Evolutionary conservation across 2,888 invertebrate genomes (phyloP), one percentile per base, ranked within the genome.

Genomic region (Athetis lepigone): DNA sequence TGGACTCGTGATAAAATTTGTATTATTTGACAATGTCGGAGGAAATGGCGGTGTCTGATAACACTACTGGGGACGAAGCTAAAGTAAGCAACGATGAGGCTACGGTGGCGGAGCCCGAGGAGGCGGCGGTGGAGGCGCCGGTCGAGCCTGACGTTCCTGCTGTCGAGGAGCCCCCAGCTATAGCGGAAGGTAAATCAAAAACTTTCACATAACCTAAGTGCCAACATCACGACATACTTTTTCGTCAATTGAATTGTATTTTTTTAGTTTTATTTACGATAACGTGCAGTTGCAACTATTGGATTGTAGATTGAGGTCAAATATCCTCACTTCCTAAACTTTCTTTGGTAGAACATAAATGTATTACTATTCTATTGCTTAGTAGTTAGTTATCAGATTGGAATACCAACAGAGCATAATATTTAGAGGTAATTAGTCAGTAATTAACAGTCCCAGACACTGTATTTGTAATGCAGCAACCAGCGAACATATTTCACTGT

Each of bases 31-130:
- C 92, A 91, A 94, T 94, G 94, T 94, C 94, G 72, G 93, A 93
- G 75, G 92, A 94, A 93, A 94, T 94, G 92, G 94, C 93, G 90
- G 88, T 92, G 87, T 88, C 90, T 88, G 94, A 92, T 91, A 94
- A 90, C 86, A 88, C 88, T 75, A 86, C 86, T 66, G 85, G 83
- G 54, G 91, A 92, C 71, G 91, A 92, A 82, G 82, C 84, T 82
- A 88, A 84, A 80, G 79, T 86, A 66, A 86, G 80, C 64, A 85
- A 80, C 61, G 89, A 87, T 59, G 90, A 90, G 70, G 83, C 84
- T 59, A 78, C 84, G 56, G 82, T 82, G 50, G 81, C 72, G 58
- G 87, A 83, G 45, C 71, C 80, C 61, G 86, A 74, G 46, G 85
- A 85, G 45, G 72, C 63, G 50, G 79, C 81, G 70, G 51, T 72